phyloP scores from a whole-genome alignment of 2,888 invertebrate species.

The Empis livida region DNA sequence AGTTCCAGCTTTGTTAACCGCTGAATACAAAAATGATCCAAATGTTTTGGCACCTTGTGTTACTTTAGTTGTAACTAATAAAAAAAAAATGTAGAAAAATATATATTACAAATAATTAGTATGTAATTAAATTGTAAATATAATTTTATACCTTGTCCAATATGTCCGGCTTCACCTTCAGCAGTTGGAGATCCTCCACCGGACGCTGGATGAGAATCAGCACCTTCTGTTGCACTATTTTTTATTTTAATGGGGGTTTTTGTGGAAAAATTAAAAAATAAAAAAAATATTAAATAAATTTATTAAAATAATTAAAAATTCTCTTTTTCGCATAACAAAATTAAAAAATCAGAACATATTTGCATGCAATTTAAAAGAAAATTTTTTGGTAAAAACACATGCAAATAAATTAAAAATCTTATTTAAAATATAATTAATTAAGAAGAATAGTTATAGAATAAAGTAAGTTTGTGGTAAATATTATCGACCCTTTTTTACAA shows the following conservation, averaged over 20 bases:
- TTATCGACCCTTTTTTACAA: too few species aligned
- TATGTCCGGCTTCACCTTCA: conserved; percentile 65
- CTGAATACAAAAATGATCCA: conserved; percentile 86
- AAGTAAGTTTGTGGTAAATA: too few species aligned
- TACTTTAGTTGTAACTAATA: conserved; percentile 72
- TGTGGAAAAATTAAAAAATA: conserved; percentile 1
- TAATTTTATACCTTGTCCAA: conserved; percentile 52
- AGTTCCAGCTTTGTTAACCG: conserved; percentile 91
- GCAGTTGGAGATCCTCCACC: conserved; percentile 60
- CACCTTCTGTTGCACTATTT: conserved; percentile 76
- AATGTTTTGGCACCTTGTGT: conserved; percentile 81
- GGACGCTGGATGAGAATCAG: conserved; percentile 74
- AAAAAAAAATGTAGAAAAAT: background rate
- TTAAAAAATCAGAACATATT: background rate
- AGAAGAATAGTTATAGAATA: too few species aligned
- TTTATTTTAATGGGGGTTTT: background rate
- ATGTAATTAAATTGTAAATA: background rate
- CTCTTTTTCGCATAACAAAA: background rate
- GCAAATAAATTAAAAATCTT: too few species aligned
- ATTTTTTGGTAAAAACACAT: too few species aligned
- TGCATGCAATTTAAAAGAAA: background rate
- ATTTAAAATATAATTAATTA: too few species aligned
- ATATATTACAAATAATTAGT: background rate
- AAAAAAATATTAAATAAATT: background rate
- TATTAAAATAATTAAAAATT: background rate